Percentiles rank a stretch among this genome's conserved stretches.
These are phyloP conservation scores for Protophormia terraenovae DNA, from an alignment of 2,888 invertebrate species.

Conservation along the genomic window DNA sequence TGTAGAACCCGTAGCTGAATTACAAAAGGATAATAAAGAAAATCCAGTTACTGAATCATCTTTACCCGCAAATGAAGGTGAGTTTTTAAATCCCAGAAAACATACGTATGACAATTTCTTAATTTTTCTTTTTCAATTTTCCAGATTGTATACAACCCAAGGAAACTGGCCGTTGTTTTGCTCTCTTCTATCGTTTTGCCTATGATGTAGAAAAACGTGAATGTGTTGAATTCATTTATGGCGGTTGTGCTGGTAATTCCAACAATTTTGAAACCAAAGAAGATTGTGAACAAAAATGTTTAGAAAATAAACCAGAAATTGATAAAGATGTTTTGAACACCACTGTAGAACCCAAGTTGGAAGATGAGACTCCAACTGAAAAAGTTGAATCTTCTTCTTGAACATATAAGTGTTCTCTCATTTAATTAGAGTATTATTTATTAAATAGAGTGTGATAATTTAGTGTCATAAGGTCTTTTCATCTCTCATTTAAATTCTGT, in stretches of 20 bases:
- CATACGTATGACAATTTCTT: not conserved
- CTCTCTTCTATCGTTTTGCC: constrained; percentile 79
- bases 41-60: not conserved
- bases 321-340: constrained; percentile 11
- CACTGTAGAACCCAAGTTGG: not conserved
- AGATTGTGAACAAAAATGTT: constrained; percentile 85
- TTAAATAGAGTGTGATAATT: constrained; percentile 35
- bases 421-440: constrained; percentile 32
- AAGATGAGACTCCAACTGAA: constrained; percentile 4
- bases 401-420: not conserved
- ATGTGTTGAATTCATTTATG: constrained; percentile 89
- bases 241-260: constrained; percentile 89
- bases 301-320: constrained; percentile 29
- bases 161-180: constrained; percentile 88
- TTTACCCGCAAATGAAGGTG: constrained; percentile 54
- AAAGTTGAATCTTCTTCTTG: not conserved
- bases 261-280: constrained; percentile 88
- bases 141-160: constrained; percentile 85
- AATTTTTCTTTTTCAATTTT: not conserved
- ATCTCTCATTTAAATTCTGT: not conserved
- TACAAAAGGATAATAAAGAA: constrained; percentile 30
- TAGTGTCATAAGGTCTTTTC: constrained; percentile 26
- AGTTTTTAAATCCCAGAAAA: not conserved
- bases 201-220: constrained; percentile 77
- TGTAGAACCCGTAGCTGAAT: constrained; percentile 54